A percentile compares a stretch with the other conserved stretches of the same genome.
Evolutionary conservation across 2,797 vertebrate species (phyloP).

Genomic region (Lutjanus argentimaculatus): DNA sequence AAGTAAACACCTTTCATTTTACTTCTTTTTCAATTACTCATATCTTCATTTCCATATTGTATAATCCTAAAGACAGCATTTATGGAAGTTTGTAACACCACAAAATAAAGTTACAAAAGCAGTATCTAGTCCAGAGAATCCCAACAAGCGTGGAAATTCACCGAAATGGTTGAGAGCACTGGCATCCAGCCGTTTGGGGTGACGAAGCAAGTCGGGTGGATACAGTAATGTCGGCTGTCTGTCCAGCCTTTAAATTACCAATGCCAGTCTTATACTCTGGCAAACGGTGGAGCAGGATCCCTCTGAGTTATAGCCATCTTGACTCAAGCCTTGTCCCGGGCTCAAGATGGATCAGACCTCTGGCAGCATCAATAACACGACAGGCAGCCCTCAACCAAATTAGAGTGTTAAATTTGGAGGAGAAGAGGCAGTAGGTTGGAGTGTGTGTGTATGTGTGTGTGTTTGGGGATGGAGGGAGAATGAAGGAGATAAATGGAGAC

Average conservation of each 20-base stretch:
- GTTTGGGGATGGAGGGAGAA: constrained; percentile 3
- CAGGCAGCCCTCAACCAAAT: constrained; percentile 68
- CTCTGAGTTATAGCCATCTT: constrained; percentile 74
- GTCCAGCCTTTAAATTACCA: constrained; percentile 72
- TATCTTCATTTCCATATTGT: constrained; percentile 57
- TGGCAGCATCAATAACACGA: constrained; percentile 76
- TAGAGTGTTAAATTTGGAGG: constrained; percentile 70
- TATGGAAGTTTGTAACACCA: constrained; percentile 13
- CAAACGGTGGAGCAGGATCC: constrained; percentile 58
- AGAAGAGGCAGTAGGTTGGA: constrained; percentile 41
- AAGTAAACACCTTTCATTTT: constrained; percentile 52
- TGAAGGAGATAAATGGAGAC: constrained; percentile 59
- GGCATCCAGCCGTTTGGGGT: constrained; percentile 12
- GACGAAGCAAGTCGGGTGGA: constrained; percentile 45
- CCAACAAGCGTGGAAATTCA: constrained; percentile 28
- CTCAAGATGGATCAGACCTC: constrained; percentile 76
- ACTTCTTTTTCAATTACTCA: constrained; percentile 40
- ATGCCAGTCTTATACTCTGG: constrained; percentile 48
- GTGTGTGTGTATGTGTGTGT: constrained; percentile 34
- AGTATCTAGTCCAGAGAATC: constrained; percentile 11
- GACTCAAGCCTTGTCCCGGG: constrained; percentile 71
- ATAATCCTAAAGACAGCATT: constrained; percentile 48
- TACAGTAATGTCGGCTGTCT: constrained; percentile 57
- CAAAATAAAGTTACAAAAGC: constrained; percentile 33
- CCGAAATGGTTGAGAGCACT: not conserved